phyloP scores from a whole-genome alignment of 37 sponge, comb jelly and placozoan species.

The Chondrosia reniformis region DNA sequence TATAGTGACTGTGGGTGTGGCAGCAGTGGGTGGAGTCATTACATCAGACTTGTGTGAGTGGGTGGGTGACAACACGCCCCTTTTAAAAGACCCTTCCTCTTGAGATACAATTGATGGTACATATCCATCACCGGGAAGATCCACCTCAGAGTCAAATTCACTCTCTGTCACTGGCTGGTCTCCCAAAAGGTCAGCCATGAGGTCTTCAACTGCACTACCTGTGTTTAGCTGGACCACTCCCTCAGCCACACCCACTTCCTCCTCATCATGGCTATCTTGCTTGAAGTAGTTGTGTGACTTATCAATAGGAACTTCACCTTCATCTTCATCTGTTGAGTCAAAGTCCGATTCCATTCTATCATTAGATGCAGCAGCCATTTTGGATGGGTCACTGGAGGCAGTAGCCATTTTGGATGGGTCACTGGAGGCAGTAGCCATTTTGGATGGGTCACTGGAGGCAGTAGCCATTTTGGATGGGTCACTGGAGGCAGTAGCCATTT shows the following conservation, averaged over 20 bases:
- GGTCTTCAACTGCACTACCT: neutral
- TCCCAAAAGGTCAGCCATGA: slow-evolving; percentile 4
- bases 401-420: too few species aligned
- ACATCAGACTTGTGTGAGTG: neutral
- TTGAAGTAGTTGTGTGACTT: neutral
- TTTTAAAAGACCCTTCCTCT: neutral
- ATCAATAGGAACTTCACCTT: neutral
- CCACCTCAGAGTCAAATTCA: slow-evolving; percentile 8
- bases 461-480: too few species aligned
- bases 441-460: too few species aligned
- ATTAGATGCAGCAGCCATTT: too few species aligned
- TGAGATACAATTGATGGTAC: neutral
- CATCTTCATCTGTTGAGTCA: slow-evolving; percentile 4
- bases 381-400: too few species aligned
- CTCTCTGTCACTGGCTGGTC: neutral
- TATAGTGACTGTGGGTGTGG: neutral
- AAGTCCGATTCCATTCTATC: too few species aligned
- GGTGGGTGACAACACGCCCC: neutral
- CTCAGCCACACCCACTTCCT: neutral
- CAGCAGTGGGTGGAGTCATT: neutral
- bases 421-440: too few species aligned
- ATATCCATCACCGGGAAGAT: slow-evolving; percentile 1
- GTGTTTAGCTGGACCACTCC: neutral
- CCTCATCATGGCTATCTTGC: neutral
- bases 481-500: too few species aligned